Percentiles rank a stretch among this genome's conserved stretches.
phyloP scores from a whole-genome alignment of 35 echinoderm and acorn worm species.

The Apostichopus californicus region DNA sequence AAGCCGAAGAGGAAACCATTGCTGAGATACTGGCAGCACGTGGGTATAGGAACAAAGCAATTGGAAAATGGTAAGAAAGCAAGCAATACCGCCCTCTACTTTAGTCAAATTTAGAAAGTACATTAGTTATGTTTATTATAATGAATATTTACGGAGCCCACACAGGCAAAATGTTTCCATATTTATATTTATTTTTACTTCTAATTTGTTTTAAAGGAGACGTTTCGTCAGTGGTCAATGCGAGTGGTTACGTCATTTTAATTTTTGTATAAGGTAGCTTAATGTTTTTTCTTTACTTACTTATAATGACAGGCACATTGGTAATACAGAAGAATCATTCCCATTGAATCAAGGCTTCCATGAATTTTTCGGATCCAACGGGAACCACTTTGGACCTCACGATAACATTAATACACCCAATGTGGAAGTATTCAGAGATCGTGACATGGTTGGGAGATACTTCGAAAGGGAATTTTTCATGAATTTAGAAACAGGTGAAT shows the following conservation, averaged over 20 bases:
- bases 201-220: too few species aligned
- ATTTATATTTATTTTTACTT: too few species aligned
- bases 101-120: not conserved
- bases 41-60: constrained; percentile 14
- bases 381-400: constrained; percentile 14
- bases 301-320: constrained; percentile 15
- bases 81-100: too few species aligned
- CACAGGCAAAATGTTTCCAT: too few species aligned
- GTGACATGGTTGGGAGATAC: constrained; percentile 5
- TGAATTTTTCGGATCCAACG: constrained; percentile 24
- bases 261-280: too few species aligned
- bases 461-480: constrained; percentile 16
- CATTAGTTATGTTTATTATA: not conserved
- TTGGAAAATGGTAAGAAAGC: constrained; percentile 35
- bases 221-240: too few species aligned
- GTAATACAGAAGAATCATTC: constrained; percentile 8
- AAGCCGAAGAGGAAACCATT: not conserved
- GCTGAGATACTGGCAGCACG: not conserved
- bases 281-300: not conserved
- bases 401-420: constrained; percentile 12
- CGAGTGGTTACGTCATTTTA: too few species aligned
- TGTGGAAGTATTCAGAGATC: constrained; percentile 13
- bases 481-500: constrained; percentile 1
- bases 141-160: not conserved
- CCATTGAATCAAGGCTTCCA: constrained; percentile 31